phyloP scores from a whole-genome alignment of 64 coral and sea anemone genomes.

The Montipora efflorescens region DNA sequence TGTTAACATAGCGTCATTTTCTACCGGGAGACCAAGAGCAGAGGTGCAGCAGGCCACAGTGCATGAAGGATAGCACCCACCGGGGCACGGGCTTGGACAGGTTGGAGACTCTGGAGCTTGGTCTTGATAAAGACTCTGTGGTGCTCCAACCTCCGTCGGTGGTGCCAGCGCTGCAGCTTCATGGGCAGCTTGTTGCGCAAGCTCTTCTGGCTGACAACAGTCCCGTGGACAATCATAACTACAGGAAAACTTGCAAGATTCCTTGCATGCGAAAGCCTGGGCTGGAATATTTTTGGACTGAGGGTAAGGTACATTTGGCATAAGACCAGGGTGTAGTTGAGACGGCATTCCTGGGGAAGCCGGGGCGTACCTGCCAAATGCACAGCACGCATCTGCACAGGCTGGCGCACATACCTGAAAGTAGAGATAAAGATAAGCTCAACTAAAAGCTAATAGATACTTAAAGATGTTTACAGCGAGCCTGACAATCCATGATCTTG shows the following conservation, averaged over 20 bases:
- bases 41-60: conserved; percentile 82
- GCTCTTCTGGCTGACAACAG: conserved; percentile 79
- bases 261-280: conserved; percentile 77
- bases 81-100: conserved; percentile 81
- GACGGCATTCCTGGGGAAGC: conserved; percentile 16
- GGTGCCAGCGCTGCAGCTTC: conserved; percentile 20
- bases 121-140: conserved; percentile 29
- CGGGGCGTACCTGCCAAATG: conserved; percentile 51
- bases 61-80: conserved; percentile 69
- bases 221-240: conserved; percentile 61
- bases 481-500: too few relatives aligned
- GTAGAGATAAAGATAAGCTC: background rate
- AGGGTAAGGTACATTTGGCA: conserved; percentile 81
- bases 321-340: conserved; percentile 35
- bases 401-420: conserved; percentile 82
- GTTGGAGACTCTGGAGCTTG: background rate
- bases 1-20: conserved; percentile 22
- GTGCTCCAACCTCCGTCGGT: conserved; percentile 7
- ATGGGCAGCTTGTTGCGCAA: conserved; percentile 11
- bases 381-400: conserved; percentile 81
- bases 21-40: conserved; percentile 75
- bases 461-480: too few relatives aligned
- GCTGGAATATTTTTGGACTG: conserved; percentile 65
- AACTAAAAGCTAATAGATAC: too few relatives aligned
- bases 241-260: conserved; percentile 85